These are phyloP conservation scores for Danio albolineatus DNA, from an alignment of 2,797 vertebrate genomes.

Conservation along the genomic window DNA sequence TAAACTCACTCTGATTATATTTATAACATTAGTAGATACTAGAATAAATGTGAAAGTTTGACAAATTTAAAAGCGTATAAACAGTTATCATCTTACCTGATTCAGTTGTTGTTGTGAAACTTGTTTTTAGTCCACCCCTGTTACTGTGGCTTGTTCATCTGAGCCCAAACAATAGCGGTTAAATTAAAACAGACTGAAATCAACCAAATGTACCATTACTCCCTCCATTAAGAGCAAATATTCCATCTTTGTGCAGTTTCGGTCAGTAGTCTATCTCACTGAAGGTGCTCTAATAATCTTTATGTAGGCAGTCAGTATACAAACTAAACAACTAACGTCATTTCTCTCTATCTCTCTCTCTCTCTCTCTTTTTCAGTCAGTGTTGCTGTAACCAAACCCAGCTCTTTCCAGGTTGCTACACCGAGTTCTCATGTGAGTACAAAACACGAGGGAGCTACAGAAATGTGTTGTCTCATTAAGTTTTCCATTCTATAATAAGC, in stretches of 20 bases:
- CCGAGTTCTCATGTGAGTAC: slow-evolving; percentile 40
- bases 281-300: background rate
- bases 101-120: background rate
- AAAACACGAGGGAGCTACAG: slow-evolving; percentile 6
- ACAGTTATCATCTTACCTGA: slow-evolving; percentile 21
- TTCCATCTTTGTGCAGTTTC: background rate
- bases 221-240: background rate
- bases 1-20: background rate
- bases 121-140: background rate
- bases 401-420: slow-evolving; percentile 56
- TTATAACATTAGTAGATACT: background rate
- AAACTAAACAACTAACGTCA: slow-evolving; percentile 13
- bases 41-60: background rate
- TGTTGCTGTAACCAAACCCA: slow-evolving; percentile 56
- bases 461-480: background rate
- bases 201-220: background rate
- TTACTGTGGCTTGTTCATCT: background rate
- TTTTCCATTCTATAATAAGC: slow-evolving; percentile 2
- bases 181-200: background rate
- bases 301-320: background rate
- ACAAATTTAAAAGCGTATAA: background rate
- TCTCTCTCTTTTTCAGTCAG: too few relatives aligned
- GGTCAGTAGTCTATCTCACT: slow-evolving; percentile 11
- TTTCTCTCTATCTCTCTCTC: slow-evolving; percentile 1
- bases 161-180: background rate